Percentiles rank a stretch among this genome's conserved stretches.
Conservation (phyloP, 2,888 invertebrate genomes). For the Crepidodera aurea region DNA sequence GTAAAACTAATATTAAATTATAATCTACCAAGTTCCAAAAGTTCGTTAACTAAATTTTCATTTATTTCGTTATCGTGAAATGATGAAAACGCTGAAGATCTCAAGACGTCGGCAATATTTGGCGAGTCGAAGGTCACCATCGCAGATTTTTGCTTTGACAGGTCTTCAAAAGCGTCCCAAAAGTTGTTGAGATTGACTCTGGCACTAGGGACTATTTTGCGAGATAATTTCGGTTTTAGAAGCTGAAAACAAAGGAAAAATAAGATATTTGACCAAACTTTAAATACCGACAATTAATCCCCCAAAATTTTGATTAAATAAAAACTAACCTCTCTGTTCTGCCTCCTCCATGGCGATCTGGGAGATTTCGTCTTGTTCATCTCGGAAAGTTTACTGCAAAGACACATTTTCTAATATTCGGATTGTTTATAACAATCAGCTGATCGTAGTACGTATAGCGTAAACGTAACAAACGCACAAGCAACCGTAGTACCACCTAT, state of each 20-base stretch:
- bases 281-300: background rate
- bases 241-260: conserved; percentile 60
- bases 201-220: conserved; percentile 66
- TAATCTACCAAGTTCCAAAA: conserved; percentile 65
- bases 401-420: conserved; percentile 63
- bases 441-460: conserved; percentile 32
- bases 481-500: background rate
- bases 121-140: conserved; percentile 61
- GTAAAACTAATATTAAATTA: conserved; percentile 33
- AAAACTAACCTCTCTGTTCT: conserved; percentile 66
- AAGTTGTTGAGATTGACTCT: conserved; percentile 72
- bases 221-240: conserved; percentile 66
- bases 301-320: background rate
- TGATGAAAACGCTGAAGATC: conserved; percentile 55
- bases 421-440: conserved; percentile 31
- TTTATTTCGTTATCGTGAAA: conserved; percentile 61
- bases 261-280: background rate
- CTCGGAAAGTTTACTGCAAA: conserved; percentile 62
- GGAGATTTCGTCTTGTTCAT: conserved; percentile 59
- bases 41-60: conserved; percentile 69
- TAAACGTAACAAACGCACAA: conserved; percentile 3
- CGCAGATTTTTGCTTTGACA: conserved; percentile 53
- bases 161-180: conserved; percentile 69
- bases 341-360: conserved; percentile 68
- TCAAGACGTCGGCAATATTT: conserved; percentile 54